Evolutionary conservation across 2,797 vertebrate species (phyloP).

Genomic region (Tapirus indicus): DNA sequence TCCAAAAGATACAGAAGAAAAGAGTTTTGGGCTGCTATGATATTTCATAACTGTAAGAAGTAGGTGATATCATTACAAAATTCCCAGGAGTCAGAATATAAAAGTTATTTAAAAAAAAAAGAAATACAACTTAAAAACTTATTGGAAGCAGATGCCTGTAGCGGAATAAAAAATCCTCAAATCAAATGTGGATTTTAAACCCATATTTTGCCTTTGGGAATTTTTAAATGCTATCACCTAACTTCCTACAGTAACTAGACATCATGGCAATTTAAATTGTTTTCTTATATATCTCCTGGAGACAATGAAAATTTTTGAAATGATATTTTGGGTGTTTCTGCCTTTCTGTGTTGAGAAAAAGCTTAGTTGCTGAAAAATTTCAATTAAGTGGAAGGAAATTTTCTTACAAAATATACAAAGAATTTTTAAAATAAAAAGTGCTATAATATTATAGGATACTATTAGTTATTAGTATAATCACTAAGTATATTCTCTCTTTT

Average conservation of each 20-base stretch:
- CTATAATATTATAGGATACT: not conserved
- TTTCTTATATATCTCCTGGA: not conserved
- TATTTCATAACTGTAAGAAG: not conserved
- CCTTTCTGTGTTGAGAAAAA: slow-evolving; percentile 12
- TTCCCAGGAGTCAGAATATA: slow-evolving; percentile 5
- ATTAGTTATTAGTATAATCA: not conserved
- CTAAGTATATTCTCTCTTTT: not conserved
- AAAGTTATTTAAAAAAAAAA: not conserved
- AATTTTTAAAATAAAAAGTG: not conserved
- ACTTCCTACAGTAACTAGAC: not conserved
- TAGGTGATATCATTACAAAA: not conserved
- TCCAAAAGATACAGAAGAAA: not conserved
- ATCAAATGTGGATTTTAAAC: not conserved
- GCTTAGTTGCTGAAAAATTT: slow-evolving; percentile 7
- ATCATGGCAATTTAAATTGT: not conserved
- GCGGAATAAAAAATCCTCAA: not conserved
- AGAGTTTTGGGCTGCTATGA: not conserved
- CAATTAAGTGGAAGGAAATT: not conserved
- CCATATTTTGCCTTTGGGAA: not conserved
- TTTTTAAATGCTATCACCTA: slow-evolving; percentile 15
- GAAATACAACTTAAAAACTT: slow-evolving; percentile 10
- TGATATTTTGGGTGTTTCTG: not conserved
- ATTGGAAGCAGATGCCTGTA: not conserved
- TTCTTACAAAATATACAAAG: not conserved
- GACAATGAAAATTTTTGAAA: not conserved